A percentile compares a stretch with the other conserved stretches of the same genome.
Evolutionary conservation across 2,888 invertebrate species (phyloP).

Genomic region (Phrixothrix hirtus): DNA sequence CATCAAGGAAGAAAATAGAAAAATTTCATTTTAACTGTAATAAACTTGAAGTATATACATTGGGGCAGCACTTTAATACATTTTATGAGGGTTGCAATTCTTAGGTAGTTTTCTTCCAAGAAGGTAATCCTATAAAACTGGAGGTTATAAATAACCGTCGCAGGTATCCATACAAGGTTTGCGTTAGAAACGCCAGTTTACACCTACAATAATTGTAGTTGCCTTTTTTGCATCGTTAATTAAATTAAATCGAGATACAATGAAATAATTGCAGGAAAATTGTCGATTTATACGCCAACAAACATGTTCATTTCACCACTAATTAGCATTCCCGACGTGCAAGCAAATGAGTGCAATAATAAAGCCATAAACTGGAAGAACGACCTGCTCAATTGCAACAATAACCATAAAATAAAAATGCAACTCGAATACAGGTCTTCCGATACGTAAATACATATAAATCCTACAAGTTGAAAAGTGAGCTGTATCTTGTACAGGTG

Average conservation of each 20-base stretch:
- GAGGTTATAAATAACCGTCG: background rate
- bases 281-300: background rate
- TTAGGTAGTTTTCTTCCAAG: background rate
- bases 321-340: constrained; percentile 16
- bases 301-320: constrained; percentile 4
- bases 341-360: constrained; percentile 22
- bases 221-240: no score
- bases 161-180: no score
- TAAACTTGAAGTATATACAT: background rate
- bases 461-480: constrained; percentile 18
- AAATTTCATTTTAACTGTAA: background rate
- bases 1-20: background rate
- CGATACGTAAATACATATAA: constrained; percentile 21
- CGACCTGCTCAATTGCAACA: constrained; percentile 23
- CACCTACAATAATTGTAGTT: no score
- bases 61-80: background rate
- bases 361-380: constrained; percentile 21
- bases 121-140: background rate
- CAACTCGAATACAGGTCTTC: constrained; percentile 23
- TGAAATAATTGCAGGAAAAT: no score
- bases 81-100: background rate
- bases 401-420: constrained; percentile 28
- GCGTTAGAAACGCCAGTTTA: no score
- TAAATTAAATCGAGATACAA: no score
- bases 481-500: constrained; percentile 29